Evolutionary conservation across 2,797 vertebrate genomes (phyloP), one percentile per base, ranked within the genome.

Genomic region (Hydrophis major): DNA sequence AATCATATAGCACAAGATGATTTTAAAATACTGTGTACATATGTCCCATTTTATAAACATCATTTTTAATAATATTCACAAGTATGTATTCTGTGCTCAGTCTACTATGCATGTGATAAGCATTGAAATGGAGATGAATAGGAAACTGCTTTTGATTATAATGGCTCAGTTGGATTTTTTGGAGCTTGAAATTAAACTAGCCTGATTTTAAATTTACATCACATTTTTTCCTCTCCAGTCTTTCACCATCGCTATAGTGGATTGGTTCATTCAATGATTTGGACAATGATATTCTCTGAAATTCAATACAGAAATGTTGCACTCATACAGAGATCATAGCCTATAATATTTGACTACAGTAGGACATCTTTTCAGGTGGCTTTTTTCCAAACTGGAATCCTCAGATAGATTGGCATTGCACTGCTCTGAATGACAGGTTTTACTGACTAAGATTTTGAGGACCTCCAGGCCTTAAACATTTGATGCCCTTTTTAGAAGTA

Each of bases 161-260:
- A 61, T 32, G 10, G 93, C 93, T 63, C 90, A 66, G 28, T 55
- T 86, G 91, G 90, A 63, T 90, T 90, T 88, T 14, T 20, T 37
- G 63, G n/a, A 53, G 59, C 83, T 42, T 42, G 91, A 1, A 32
- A 42, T 93, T 88, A 66, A 90, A 7, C n/a, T 3, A 14, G 5
- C 42, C 25, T 50, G 20, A 27, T 50, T 88, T 88, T 92, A n/a
- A 86, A 74, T 61, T 14, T 55, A 32, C 47, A 89, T 8, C 42
- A 2, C 32, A 4, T 86, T 95, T 92, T 22, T 93, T 78, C 32
- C 93, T 53, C 42, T 91, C 57, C 6, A 28, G 53, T 93, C 57
- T 56, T 92, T 87, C 3, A 1, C 13, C 14, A 83, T 27, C 61
- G 13, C 55, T 83, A 32, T 18, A 1, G 28, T 37, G 22, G 11